These are phyloP conservation scores for Andrena camellia DNA, from an alignment of 2,888 invertebrate species.

Conservation along the genomic window DNA sequence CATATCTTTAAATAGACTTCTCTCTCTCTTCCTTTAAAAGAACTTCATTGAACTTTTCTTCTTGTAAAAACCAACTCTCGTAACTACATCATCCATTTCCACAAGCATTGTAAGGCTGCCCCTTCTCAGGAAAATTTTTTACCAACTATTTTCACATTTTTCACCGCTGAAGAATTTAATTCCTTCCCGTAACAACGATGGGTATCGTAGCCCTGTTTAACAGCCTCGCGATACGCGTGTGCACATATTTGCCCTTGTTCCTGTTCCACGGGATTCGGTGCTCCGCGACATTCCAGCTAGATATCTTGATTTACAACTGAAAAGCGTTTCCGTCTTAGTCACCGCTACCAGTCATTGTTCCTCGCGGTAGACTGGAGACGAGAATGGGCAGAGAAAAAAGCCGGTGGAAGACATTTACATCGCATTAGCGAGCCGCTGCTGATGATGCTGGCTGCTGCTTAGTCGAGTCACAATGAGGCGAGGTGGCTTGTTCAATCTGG, in stretches of 20 bases:
- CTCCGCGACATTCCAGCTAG: background rate
- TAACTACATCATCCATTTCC: too few relatives aligned
- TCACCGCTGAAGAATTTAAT: too few relatives aligned
- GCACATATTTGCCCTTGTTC: slow-evolving; percentile 42
- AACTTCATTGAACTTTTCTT: too few relatives aligned
- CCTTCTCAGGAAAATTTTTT: too few relatives aligned
- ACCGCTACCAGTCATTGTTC: slow-evolving; percentile 16
- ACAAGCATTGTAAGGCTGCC: too few relatives aligned
- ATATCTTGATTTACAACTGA: slow-evolving; percentile 31
- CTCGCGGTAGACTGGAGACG: background rate
- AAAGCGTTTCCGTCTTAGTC: slow-evolving; percentile 8
- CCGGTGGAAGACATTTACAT: slow-evolving; percentile 8
- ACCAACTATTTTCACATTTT: too few relatives aligned
- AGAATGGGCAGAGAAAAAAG: slow-evolving; percentile 1
- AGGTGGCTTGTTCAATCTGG: slow-evolving; percentile 8
- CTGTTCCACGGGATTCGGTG: slow-evolving; percentile 13
- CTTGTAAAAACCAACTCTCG: too few relatives aligned
- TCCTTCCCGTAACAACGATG: too few relatives aligned
- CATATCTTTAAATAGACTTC: too few relatives aligned
- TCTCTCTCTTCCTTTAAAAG: too few relatives aligned
- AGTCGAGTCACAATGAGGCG: background rate
- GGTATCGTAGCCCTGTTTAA: background rate
- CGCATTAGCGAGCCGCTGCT: background rate
- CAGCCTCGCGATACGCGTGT: background rate
- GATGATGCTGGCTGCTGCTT: background rate